Percentiles rank a stretch among this genome's conserved stretches.
These are phyloP conservation scores for Neodiprion virginianus DNA, from an alignment of 1,140 invertebrate genomes.

Conservation along the genomic window DNA sequence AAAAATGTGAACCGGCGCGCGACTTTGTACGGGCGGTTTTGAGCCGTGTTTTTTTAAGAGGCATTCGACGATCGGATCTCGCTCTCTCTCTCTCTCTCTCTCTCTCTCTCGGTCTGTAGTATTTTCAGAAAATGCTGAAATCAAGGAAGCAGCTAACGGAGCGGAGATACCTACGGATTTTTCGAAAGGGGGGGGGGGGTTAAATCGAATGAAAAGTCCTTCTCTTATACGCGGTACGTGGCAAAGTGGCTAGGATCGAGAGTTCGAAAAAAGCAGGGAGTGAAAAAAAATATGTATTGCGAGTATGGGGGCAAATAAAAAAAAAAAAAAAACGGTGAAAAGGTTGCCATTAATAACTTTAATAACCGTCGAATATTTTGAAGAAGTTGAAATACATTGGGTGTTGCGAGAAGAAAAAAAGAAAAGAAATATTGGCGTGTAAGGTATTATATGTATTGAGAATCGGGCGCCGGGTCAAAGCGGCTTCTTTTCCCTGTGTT, in stretches of 20 bases:
- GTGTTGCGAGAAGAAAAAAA: not conserved
- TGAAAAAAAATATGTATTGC: not conserved
- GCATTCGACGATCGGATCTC: too few species aligned
- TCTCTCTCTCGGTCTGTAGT: too few species aligned
- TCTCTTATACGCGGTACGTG: not conserved
- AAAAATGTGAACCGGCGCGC: too few species aligned
- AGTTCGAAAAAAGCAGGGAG: not conserved
- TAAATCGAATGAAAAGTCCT: not conserved
- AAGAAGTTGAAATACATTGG: not conserved
- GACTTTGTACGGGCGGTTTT: too few species aligned
- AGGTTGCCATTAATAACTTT: slow-evolving; percentile 57
- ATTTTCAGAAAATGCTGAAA: too few species aligned
- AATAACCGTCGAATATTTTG: slow-evolving; percentile 47
- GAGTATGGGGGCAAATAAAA: not conserved
- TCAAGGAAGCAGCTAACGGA: too few species aligned
- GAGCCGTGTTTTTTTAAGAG: too few species aligned
- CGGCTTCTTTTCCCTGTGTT: not conserved
- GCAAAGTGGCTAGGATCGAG: not conserved
- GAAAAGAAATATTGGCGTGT: not conserved
- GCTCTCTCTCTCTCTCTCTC: too few species aligned
- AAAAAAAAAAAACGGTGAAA: slow-evolving; percentile 18
- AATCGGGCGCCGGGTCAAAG: slow-evolving; percentile 8
- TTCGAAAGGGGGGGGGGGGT: too few species aligned
- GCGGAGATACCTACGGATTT: too few species aligned
- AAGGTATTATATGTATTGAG: too few species aligned